Evolutionary conservation across 2,888 invertebrate genomes (phyloP), one percentile per base, ranked within the genome.

Genomic region (Clistopyga incitator): DNA sequence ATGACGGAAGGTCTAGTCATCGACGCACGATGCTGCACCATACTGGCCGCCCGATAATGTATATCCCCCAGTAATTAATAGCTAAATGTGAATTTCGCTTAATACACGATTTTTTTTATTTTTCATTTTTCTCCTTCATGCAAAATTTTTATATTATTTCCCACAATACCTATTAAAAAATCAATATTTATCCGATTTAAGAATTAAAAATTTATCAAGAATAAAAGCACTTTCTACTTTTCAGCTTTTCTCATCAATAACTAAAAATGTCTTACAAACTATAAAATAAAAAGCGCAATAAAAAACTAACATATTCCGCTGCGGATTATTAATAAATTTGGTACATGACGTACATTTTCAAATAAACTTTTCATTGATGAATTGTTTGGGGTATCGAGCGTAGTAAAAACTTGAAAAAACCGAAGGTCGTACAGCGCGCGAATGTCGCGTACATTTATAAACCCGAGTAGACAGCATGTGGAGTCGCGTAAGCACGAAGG

Each of bases 51-150:
- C 56, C 64, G 76, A 70, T 72, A n/a, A n/a, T n/a, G n/a, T n/a
- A 78, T 71, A 76, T 82, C 61, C 74, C 71, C 77, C 79, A 82
- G 82, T 84, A 82, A 82, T 82, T 84, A 82, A 84, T 82, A 82
- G 77, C 78, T 61, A 82, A 29, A 29, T 29, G 29, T 29, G 29
- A 29, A 29, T 29, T 29, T 4, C 29, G 4, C 29, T 3, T 3
- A 29, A 29, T 4, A 3, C 29, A 4, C 29, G 4, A 29, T 29
- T 29, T 29, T 29, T 29, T 29, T 29, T 29, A 29, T 29, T 29
- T 29, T 29, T 29, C 2, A n/a, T n/a, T n/a, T n/a, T n/a, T n/a
- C n/a, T n/a, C n/a, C n/a, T n/a, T n/a, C n/a, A n/a, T n/a, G n/a
- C n/a, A n/a, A n/a, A n/a, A n/a, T 29, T 29, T 29, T 29, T 29